These are phyloP conservation scores for Scrobipalpa atriplicella DNA, from an alignment of 2,888 invertebrate species.

Conservation along the genomic window DNA sequence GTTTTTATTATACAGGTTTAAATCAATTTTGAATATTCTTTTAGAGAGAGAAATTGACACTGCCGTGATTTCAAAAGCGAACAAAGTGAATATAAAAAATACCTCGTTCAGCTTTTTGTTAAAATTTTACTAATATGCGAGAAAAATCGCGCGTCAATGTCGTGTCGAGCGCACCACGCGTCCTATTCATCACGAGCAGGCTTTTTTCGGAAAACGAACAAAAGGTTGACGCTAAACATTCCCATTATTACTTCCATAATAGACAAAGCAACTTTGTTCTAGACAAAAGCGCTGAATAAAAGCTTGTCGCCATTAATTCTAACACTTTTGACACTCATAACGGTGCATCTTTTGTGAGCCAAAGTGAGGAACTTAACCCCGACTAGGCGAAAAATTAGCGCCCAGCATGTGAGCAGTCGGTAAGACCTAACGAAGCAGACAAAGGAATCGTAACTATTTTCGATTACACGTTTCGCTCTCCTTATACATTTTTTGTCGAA, in stretches of 20 bases:
- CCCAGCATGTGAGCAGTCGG: slow-evolving; percentile 66
- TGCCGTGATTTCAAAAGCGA: slow-evolving; percentile 4
- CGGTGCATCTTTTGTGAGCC: slow-evolving; percentile 67
- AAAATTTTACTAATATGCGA: slow-evolving; percentile 66
- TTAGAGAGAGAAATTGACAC: background rate
- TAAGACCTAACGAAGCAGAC: slow-evolving; percentile 45
- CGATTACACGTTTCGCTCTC: slow-evolving; percentile 63
- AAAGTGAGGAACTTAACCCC: slow-evolving; percentile 58
- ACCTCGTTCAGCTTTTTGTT: slow-evolving; percentile 47
- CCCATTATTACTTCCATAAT: slow-evolving; percentile 75
- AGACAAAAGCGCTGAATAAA: slow-evolving; percentile 75
- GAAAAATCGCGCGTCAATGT: slow-evolving; percentile 67
- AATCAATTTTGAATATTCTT: background rate
- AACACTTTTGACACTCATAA: slow-evolving; percentile 77
- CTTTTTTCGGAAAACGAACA: slow-evolving; percentile 69
- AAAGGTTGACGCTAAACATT: slow-evolving; percentile 79
- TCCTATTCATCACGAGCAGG: slow-evolving; percentile 64
- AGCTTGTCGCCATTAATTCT: slow-evolving; percentile 79
- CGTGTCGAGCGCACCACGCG: slow-evolving; percentile 73
- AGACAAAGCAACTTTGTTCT: slow-evolving; percentile 76
- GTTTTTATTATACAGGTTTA: background rate
- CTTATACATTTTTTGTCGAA: slow-evolving; percentile 56
- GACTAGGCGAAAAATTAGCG: slow-evolving; percentile 69
- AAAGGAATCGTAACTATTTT: slow-evolving; percentile 55
- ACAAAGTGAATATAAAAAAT: slow-evolving; percentile 27